Percentiles rank a stretch among this genome's conserved stretches.
phyloP scores from a whole-genome alignment of 2,797 vertebrate genomes.

The Platalea minor region DNA sequence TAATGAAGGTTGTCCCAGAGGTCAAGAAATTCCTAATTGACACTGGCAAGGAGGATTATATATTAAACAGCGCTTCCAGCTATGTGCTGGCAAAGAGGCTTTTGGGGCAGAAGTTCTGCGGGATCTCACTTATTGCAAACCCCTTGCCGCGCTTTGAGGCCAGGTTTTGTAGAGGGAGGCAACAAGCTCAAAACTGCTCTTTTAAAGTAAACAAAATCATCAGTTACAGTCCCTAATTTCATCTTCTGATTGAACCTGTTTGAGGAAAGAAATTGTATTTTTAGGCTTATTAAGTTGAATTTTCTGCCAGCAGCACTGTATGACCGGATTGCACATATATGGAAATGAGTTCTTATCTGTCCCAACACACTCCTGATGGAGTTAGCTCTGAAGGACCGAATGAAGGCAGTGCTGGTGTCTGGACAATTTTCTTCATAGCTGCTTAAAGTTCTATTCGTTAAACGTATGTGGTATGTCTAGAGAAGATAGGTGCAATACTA shows the following conservation, averaged over 20 bases:
- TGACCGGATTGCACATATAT: neutral
- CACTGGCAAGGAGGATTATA: neutral
- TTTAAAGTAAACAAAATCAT: neutral
- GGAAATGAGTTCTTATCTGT: constrained; percentile 38
- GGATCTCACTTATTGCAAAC: neutral
- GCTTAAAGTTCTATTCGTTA: neutral
- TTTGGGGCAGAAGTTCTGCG: neutral
- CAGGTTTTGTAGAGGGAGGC: neutral
- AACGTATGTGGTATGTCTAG: neutral
- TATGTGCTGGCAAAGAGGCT: neutral
- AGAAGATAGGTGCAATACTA: neutral
- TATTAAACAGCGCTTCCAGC: neutral
- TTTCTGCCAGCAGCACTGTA: neutral
- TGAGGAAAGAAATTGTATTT: neutral
- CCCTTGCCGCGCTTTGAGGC: neutral
- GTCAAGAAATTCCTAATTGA: constrained; percentile 9
- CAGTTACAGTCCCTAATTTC: neutral
- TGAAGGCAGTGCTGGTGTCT: neutral
- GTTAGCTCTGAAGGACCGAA: neutral
- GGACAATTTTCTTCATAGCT: neutral
- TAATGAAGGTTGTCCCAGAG: neutral
- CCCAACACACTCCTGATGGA: neutral
- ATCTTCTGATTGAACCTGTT: neutral
- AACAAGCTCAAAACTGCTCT: neutral
- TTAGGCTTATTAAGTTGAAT: neutral